These are phyloP conservation scores for Montipora capitata DNA, from an alignment of 92 coral and sea anemone species.

Conservation along the genomic window DNA sequence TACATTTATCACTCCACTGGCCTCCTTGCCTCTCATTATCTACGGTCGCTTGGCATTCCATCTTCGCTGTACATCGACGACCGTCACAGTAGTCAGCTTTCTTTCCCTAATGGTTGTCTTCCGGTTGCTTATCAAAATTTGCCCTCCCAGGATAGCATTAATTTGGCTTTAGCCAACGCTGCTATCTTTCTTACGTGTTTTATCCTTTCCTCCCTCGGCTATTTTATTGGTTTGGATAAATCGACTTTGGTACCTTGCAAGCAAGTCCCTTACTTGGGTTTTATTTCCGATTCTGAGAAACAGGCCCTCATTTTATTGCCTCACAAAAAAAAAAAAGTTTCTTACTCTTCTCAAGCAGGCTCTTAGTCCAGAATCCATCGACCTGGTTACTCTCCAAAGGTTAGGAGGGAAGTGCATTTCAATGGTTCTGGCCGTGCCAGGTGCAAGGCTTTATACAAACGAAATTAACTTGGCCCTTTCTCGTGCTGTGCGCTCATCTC, in stretches of 20 bases:
- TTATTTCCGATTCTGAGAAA: constrained; percentile 27
- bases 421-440: constrained; percentile 74
- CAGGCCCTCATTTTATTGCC: constrained; percentile 43
- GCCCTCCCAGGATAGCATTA: constrained; percentile 41
- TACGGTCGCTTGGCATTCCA: constrained; percentile 60
- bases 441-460: constrained; percentile 56
- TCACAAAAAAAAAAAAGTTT: constrained; percentile 32
- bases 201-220: constrained; percentile 52
- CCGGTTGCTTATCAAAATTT: constrained; percentile 44
- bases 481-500: constrained; percentile 18
- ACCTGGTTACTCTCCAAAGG: constrained; percentile 57
- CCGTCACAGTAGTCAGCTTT: constrained; percentile 38
- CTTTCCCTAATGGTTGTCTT: constrained; percentile 22
- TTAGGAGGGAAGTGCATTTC: constrained; percentile 74
- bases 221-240: constrained; percentile 55
- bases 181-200: constrained; percentile 69
- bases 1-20: constrained; percentile 74
- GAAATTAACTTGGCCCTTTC: constrained; percentile 35
- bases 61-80: constrained; percentile 44
- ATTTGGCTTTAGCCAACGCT: constrained; percentile 47
- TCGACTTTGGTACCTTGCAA: constrained; percentile 28
- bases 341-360: constrained; percentile 13
- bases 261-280: constrained; percentile 55
- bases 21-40: constrained; percentile 55
- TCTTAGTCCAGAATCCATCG: constrained; percentile 11